A percentile compares a stretch with the other conserved stretches of the same genome.
These are phyloP conservation scores for Drosophila prolongata DNA, from an alignment of 2,888 invertebrate genomes.

Conservation along the genomic window DNA sequence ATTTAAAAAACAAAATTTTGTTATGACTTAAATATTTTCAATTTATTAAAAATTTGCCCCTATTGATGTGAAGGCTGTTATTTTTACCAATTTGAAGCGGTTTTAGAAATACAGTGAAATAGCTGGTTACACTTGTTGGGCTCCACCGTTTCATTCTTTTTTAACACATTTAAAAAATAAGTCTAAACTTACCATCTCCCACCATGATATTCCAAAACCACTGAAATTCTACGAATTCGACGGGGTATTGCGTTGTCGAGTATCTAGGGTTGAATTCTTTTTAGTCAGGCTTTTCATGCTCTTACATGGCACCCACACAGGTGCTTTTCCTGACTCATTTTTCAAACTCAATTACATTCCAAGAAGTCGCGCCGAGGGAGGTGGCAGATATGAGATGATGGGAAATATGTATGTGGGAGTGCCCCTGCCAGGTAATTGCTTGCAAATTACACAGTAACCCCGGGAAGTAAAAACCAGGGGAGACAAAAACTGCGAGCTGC, in stretches of 20 bases:
- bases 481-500: constrained; percentile 25
- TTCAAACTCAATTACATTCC: constrained; percentile 70
- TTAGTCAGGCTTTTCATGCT: constrained; percentile 1
- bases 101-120: too few relatives aligned
- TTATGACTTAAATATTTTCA: too few relatives aligned
- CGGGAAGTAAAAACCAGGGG: constrained; percentile 8
- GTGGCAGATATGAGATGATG: constrained; percentile 1
- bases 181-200: not conserved
- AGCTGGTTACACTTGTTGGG: too few relatives aligned
- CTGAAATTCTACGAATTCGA: not conserved
- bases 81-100: too few relatives aligned
- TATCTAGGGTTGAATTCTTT: not conserved
- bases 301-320: constrained; percentile 25
- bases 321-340: constrained; percentile 42
- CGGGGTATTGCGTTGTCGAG: constrained; percentile 1
- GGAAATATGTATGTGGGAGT: constrained; percentile 24
- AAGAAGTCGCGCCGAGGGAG: constrained; percentile 15
- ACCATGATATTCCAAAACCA: not conserved
- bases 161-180: not conserved
- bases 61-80: too few relatives aligned
- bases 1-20: too few relatives aligned
- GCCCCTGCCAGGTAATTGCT: constrained; percentile 64
- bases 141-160: too few relatives aligned
- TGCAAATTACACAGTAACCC: constrained; percentile 62
- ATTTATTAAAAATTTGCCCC: too few relatives aligned